Base-by-base conservation (phyloP, 2,113 vertebrate genomes). In the Ochotona curzoniae region DNA sequence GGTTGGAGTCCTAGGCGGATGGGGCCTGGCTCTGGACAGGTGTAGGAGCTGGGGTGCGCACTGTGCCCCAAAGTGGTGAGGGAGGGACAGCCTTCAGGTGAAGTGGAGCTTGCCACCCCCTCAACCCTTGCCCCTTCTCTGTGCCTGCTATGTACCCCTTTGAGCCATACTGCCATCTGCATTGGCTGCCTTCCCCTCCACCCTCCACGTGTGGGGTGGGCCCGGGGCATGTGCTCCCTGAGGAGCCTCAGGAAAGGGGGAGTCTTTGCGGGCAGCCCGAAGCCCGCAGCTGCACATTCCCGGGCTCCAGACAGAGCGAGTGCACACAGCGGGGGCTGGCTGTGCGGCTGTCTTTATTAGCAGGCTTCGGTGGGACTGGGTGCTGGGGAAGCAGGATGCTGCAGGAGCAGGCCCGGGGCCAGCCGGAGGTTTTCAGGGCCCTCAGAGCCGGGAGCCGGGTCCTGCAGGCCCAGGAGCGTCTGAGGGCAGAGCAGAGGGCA, bases 191-290 rank as follows among this genome's bases (percentile, higher is more conserved):
- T 57, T 21, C 64, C 6, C 1, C 21, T 17, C n/a, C 21, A 8
- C 32, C 91, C 44, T 93, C 96, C 96, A 95, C 89, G 47, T 70
- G 49, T 20, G 38, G 93, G 94, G 47, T 85, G 5, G 80, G 80
- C 93, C 78, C 76, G 95, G 92, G 94, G 92, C 93, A 89, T 96
- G 93, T 87, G 87, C 96, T 96, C 95, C 94, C 78, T 75, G 93
- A 94, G 96, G 96, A 44, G 38, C 38, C 38, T 6, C 38, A 44
- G 38, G 6, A 44, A 44, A 44, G 38, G 38, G 38, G 38, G 38
- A 44, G 38, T 44, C 38, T n/a, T n/a, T 44, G 38, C 38, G 38
- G 38, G 38, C 4, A 44, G 38, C 38, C 38, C 38, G 38, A 44
- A 44, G 38, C 38, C 38, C 38, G 38, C 38, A 44, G 38, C 38